Base-by-base conservation (phyloP, 2,797 vertebrate genomes). In the Carcharodon carcharias region DNA sequence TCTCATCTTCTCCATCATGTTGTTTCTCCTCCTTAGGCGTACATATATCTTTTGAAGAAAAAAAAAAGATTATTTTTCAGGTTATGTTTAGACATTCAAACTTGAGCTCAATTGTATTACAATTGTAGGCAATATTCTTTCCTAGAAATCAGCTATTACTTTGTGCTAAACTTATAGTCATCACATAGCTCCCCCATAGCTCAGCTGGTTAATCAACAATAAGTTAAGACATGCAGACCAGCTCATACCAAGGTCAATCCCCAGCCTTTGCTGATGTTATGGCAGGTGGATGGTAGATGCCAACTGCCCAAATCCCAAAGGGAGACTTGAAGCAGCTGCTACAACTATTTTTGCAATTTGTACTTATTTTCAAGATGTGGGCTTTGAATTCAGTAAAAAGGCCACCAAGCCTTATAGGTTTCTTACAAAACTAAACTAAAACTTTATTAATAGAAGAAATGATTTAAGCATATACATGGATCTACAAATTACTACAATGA, bases 1-100 rank as follows among this genome's bases (percentile, higher is more conserved):
- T 97, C 98, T 98, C 96, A 98, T 98, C 97, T 98, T 98, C 96
- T 98, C 98, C 98, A 98, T 98, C 98, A 98, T 98, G 96, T 96
- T 98, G 96, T 97, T 98, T 96, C 98, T 97, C 97, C 97, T 98
- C 97, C 98, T 98, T 96, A 99, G 97, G 85, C 98, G 98, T 73
- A 98, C 97, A 87, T 98, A 99, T 97, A 98, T 98, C 98, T 98
- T 97, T 18, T 96, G 96, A 80, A 97, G 97, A 97, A 96, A 95
- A 80, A 82, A 96, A 56, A 56, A 71, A 7, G 4, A 95, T 67
- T 50, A 18, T 31, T 94, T 67, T 50, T 69, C 26, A 67, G 26
- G 1, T 50, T n/a, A 93, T 31, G 28, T 95, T 67, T 69, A 69
- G 54, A 71, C 40, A 95, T 69, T 67, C 40, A 95, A 77, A 31